Base-by-base conservation (phyloP, 37 sponge, comb jelly and placozoan species). In the Spongilla lacustris region DNA sequence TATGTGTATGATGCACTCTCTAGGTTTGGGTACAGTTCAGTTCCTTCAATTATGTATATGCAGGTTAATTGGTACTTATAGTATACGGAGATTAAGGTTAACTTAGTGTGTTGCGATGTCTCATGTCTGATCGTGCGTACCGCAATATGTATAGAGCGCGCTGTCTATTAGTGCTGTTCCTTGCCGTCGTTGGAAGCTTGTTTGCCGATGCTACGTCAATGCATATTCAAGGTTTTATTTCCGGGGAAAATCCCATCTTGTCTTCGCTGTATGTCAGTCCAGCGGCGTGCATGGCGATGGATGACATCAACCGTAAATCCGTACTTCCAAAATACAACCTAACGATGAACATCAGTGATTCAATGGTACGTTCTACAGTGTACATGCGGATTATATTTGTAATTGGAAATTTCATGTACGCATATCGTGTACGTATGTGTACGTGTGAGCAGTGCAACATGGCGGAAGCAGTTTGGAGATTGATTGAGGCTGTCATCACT, bases 391-490 rank as follows among this genome's bases (percentile, higher is more conserved):
- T 41, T 41, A n/a, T n/a, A n/a, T 41, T 41, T 41, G 41, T 41
- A 6, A 41, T 9, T 41, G 6, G 41, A 41, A 41, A 41, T 41
- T 41, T 41, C 41, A 41, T 41, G 41, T 6, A 41, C 41, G 58
- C 19, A 17, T 58, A 58, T 41, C 6, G 6, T 41, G 3, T 6
- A 41, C 6, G 58, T 17, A 17, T 17, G 11, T 58, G 58, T 14
- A 41, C 6, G 41, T 41, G 6, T 58, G 0, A 22, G 22, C 79
- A 93, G 94, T 90, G 91, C 84, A 79, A 81, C 38, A 76, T 91
- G 17, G 86, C 94, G 0, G 91, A 89, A 48, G 94, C 84, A 29
- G 86, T 88, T 22, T 93, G 91, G 94, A 74, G 85, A 71, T 58
- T 94, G 68, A 87, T 94, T n/a, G 38, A 84, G 50, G 30, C 86